Conservation (phyloP, 1,140 invertebrate genomes). For the Pseudomyrmex flavicornis region DNA sequence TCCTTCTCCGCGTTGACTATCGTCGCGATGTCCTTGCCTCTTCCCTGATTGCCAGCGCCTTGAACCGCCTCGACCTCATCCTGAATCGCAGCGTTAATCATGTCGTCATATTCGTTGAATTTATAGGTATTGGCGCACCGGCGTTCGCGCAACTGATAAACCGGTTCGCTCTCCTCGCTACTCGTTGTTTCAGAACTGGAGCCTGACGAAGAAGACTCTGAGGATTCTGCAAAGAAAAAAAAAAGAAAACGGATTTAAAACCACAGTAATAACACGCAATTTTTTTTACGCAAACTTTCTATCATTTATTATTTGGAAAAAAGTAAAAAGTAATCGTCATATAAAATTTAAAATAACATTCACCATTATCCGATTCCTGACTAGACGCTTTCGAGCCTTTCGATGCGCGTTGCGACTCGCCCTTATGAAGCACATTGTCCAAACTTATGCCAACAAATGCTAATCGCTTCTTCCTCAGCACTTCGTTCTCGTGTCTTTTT, state of each 20-base stretch:
- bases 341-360: constrained; percentile 43
- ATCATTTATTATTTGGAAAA: not conserved
- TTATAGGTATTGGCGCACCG: constrained; percentile 92
- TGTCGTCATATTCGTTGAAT: constrained; percentile 96
- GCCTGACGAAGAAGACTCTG: constrained; percentile 73
- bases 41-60: constrained; percentile 91
- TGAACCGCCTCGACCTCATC: constrained; percentile 91
- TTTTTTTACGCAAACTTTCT: constrained; percentile 5
- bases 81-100: constrained; percentile 96
- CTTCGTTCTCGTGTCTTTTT: constrained; percentile 89
- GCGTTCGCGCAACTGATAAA: constrained; percentile 92
- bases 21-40: constrained; percentile 95
- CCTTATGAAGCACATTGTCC: constrained; percentile 89
- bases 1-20: constrained; percentile 94
- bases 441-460: constrained; percentile 92
- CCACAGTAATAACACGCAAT: not conserved
- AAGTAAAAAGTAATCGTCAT: not conserved
- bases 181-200: constrained; percentile 85
- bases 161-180: constrained; percentile 89
- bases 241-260: not conserved
- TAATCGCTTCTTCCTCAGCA: constrained; percentile 89
- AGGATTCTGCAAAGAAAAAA: constrained; percentile 70
- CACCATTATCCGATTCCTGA: constrained; percentile 76
- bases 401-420: constrained; percentile 68
- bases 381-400: constrained; percentile 78